Evolutionary conservation across 1,140 invertebrate genomes (phyloP).

Genomic region (Gryllus bimaculatus): DNA sequence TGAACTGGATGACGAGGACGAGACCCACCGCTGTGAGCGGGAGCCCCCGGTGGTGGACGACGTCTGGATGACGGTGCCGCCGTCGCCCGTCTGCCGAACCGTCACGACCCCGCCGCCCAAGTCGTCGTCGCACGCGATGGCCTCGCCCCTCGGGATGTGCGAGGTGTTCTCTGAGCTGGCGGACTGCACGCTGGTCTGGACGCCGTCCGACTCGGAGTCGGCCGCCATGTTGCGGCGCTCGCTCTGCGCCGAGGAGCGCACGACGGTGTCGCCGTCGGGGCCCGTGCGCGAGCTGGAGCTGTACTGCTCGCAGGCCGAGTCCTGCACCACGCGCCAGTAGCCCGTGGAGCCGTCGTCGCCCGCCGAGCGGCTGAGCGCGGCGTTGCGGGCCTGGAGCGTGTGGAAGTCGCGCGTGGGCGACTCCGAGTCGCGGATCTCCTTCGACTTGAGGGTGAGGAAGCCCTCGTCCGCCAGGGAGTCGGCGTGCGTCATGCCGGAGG

Average conservation of each 20-base stretch:
- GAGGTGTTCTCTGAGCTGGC: constrained; percentile 13
- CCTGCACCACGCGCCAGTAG: constrained; percentile 27
- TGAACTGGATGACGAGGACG: not conserved
- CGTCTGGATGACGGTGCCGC: not conserved
- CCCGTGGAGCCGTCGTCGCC: constrained; percentile 11
- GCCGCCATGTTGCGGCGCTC: constrained; percentile 19
- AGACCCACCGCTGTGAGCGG: not conserved
- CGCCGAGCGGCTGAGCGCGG: not conserved
- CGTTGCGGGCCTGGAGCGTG: not conserved
- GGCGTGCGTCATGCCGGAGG: constrained; percentile 34
- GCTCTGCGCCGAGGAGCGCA: not conserved
- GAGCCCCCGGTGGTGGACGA: constrained; percentile 8
- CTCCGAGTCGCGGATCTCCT: constrained; percentile 64
- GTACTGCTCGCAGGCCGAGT: constrained; percentile 20
- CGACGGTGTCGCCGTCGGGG: constrained; percentile 7
- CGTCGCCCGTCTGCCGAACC: not conserved
- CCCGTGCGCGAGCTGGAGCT: not conserved
- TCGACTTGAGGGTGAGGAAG: constrained; percentile 62
- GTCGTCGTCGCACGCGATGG: not conserved
- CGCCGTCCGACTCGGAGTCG: constrained; percentile 19
- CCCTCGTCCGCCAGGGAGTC: constrained; percentile 61
- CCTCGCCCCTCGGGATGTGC: not conserved
- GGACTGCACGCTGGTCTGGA: not conserved
- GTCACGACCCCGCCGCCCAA: not conserved
- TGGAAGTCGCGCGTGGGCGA: constrained; percentile 55